Base-by-base conservation (phyloP, 1,140 invertebrate genomes). In the Nephotettix cincticeps region DNA sequence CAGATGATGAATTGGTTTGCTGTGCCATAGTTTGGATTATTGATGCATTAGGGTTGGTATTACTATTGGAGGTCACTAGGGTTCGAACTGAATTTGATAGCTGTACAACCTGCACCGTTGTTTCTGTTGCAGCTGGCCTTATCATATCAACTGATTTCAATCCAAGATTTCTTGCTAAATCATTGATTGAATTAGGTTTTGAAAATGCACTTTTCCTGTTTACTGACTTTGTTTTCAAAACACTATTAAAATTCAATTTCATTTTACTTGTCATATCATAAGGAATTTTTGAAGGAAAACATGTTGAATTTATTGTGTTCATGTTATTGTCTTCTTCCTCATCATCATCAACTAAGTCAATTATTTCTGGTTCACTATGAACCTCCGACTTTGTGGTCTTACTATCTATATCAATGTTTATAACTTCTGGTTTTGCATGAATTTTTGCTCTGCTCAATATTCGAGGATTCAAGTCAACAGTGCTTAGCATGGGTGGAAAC, bases 91-190 rank as follows among this genome's bases (percentile, higher is more conserved):
- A 58, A 66, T 58, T 71, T 25, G 85, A 82, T 13, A 88, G 75
- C 71, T 88, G 87, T 1, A 88, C 86, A 0, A 88, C 84, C 73
- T 88, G 86, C 1, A 88, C 84, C 0, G 86, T 86, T 0, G 83
- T 80, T 58, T 85, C 80, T 6, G 84, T 79, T 25, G 82, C 76
- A 1, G 80, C 79, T 1, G 86, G 85, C 19, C 83, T 78, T 72
- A 88, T 84, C 81, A 87, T 84, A 51, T 86, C 83, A 67, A 86
- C 76, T 32, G 85, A 82, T 71, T 83, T 84, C 36, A 87, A 71
- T 29, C 85, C 85, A 14, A 85, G 85, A 23, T 25, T 61, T 61
- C 56, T 25, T 6, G 56, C 56, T 6, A 61, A 11, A 61, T 61
- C 56, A 27, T 28, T 61, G 9, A 61, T 61, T 25, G 56, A 23